Conservation (phyloP, 2,113 vertebrate species). For the Muntiacus muntjak region DNA sequence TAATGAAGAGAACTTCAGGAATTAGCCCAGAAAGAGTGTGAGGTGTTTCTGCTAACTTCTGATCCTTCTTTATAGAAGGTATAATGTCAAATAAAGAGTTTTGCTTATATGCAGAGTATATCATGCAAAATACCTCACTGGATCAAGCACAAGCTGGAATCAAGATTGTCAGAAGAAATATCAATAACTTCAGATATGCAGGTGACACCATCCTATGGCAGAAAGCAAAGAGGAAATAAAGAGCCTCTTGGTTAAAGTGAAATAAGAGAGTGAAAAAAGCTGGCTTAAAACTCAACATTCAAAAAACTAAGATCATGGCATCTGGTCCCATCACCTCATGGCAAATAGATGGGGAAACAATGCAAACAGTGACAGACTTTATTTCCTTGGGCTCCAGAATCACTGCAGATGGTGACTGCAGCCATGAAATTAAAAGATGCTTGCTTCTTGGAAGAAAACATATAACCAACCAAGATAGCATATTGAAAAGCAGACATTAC, state of each 20-base stretch:
- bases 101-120: background rate
- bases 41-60: conserved; percentile 32
- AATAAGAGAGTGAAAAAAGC: background rate
- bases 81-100: background rate
- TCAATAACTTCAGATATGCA: background rate
- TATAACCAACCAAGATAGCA: background rate
- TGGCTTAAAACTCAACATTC: background rate
- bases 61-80: background rate
- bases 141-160: background rate
- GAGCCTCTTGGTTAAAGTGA: background rate
- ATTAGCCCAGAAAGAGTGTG: conserved; percentile 64
- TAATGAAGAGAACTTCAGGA: conserved; percentile 63
- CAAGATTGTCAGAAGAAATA: background rate
- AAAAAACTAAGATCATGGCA: background rate
- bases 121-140: background rate
- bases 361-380: background rate
- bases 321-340: background rate
- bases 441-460: background rate
- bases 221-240: background rate
- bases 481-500: background rate
- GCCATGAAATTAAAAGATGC: background rate
- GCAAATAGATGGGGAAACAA: background rate
- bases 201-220: background rate
- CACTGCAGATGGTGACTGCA: background rate
- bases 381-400: background rate